Percentiles rank a stretch among this genome's conserved stretches.
These are phyloP conservation scores for Onychostoma macrolepis DNA, from an alignment of 2,113 vertebrate species.

Conservation along the genomic window DNA sequence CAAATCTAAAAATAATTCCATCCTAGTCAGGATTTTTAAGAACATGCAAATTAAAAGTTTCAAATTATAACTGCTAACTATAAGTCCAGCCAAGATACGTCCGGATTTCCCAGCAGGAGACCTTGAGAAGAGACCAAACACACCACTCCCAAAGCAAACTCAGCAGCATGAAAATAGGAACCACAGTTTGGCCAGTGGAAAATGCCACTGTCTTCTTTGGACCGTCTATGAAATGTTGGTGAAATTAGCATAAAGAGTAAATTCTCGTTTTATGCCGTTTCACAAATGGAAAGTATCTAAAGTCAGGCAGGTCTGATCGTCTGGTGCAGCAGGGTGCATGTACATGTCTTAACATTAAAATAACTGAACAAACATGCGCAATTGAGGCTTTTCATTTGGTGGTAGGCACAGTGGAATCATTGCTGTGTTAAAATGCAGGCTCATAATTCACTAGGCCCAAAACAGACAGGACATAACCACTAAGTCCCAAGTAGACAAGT, in stretches of 20 bases:
- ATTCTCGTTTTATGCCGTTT: slow-evolving; percentile 56
- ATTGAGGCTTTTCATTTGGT: slow-evolving; percentile 29
- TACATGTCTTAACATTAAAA: slow-evolving; percentile 28
- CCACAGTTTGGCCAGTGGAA: slow-evolving; percentile 62
- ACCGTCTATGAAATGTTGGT: slow-evolving; percentile 52
- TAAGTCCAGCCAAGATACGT: slow-evolving; percentile 49
- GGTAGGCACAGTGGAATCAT: slow-evolving; percentile 36
- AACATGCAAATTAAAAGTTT: slow-evolving; percentile 30
- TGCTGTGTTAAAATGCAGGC: slow-evolving; percentile 7
- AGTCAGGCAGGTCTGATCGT: slow-evolving; percentile 23
- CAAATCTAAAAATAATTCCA: background rate
- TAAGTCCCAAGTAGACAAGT: background rate
- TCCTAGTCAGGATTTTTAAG: background rate
- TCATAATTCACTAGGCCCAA: slow-evolving; percentile 21
- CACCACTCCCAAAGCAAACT: slow-evolving; percentile 52
- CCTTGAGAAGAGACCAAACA: slow-evolving; percentile 56
- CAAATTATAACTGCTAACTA: slow-evolving; percentile 57
- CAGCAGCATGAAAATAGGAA: slow-evolving; percentile 54
- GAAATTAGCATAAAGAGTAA: slow-evolving; percentile 64
- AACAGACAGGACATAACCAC: background rate
- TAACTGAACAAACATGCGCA: slow-evolving; percentile 15
- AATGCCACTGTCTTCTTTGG: slow-evolving; percentile 33
- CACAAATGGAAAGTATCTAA: slow-evolving; percentile 66
- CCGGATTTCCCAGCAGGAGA: slow-evolving; percentile 17
- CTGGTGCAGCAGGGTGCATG: background rate